Conservation (phyloP, 2,888 invertebrate species). For the Neocrepidodera transversa region DNA sequence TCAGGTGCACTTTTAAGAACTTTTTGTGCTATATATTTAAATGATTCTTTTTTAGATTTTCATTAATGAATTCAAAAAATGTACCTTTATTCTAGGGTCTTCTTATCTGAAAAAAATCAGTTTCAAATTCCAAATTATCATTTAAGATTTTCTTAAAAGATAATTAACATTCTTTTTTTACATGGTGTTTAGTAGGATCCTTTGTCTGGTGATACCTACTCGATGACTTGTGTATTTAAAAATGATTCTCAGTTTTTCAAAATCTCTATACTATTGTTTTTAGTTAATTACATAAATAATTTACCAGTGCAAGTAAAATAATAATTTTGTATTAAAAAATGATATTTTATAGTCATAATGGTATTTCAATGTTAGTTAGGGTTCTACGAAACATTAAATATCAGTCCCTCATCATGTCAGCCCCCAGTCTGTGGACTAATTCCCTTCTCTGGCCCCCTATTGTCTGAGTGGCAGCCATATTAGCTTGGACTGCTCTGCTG, state of each 20-base stretch:
- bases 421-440: constrained; percentile 54
- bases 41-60: too few species aligned
- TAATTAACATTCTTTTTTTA: constrained; percentile 3
- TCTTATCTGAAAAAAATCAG: too few species aligned
- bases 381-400: constrained; percentile 51
- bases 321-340: background rate
- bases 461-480: constrained; percentile 63
- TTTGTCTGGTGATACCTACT: constrained; percentile 1
- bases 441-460: constrained; percentile 61
- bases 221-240: constrained; percentile 28
- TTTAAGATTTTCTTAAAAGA: constrained; percentile 6
- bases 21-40: too few species aligned
- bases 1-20: too few species aligned
- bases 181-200: constrained; percentile 4
- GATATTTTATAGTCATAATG: background rate
- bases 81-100: too few species aligned
- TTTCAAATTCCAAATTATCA: background rate
- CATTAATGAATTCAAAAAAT: too few species aligned
- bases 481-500: constrained; percentile 61
- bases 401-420: constrained; percentile 52
- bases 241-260: constrained; percentile 12
- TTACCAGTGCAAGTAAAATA: background rate
- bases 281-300: constrained; percentile 11
- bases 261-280: constrained; percentile 10
- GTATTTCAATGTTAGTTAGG: constrained; percentile 46